Evolutionary conservation across 2,113 vertebrate species (phyloP), one percentile per base, ranked within the genome.

Genomic region (Poicephalus gulielmi): DNA sequence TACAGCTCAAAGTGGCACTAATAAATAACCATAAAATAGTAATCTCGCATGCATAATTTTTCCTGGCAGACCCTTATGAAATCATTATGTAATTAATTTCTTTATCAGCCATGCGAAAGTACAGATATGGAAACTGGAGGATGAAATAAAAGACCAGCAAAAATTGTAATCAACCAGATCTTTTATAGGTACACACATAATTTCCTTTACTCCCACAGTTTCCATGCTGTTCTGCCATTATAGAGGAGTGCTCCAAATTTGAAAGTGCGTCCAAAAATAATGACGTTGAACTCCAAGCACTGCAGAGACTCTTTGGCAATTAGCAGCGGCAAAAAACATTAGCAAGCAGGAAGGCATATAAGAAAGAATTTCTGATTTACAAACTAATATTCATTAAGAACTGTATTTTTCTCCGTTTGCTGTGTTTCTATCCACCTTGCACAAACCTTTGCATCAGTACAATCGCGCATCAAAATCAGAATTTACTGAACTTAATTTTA

Each of bases 1-100:
- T 94, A 83, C 37, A 79, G 71, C 70, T 94, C 41, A 39, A 96
- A 95, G 69, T 85, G 74, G n/a, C 4, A 1, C 13, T 83, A 95
- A 91, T 89, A 96, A 95, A 92, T 92, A 85, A 87, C 66, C 35
- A 30, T 79, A 66, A 92, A 94, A 92, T 57, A 87, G 44, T 64
- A 82, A 73, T 62, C 78, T 87, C 1, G 0, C 74, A 91, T 85
- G 66, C 85, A 16, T 87, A 95, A 87, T 91, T 95, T 92, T 94
- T 95, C 91, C 66, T 44, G 49, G 67, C 74, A 87, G 83, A 84
- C 82, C 50, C 76, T 88, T 88, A 81, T 50, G 67, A 94, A 92
- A 81, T 71, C 86, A 66, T 96, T 91, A 94, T 39, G 47, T 57
- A 91, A 88, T 91, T 94, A 93, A 76, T 83, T 95, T 79, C 6